These are phyloP conservation scores for Cynocephalus volans DNA, from an alignment of 2,113 vertebrate genomes.

Conservation along the genomic window DNA sequence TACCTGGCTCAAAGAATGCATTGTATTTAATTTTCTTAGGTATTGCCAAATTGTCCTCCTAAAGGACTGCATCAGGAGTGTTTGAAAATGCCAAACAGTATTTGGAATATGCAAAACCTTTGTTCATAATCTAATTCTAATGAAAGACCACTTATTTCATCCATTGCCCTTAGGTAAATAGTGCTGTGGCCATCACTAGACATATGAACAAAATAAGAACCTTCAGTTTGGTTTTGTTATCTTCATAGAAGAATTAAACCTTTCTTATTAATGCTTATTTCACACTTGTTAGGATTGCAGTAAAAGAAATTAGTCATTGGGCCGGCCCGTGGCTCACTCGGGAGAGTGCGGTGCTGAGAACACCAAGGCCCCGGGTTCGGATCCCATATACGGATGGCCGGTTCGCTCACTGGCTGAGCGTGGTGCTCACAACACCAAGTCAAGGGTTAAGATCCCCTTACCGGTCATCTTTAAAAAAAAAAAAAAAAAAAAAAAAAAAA, in stretches of 20 bases:
- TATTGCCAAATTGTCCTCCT: not conserved
- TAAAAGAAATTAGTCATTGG: slow-evolving; percentile 37
- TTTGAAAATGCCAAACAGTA: slow-evolving; percentile 9
- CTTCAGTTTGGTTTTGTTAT: slow-evolving; percentile 25
- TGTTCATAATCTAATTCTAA: slow-evolving; percentile 11
- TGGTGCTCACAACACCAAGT: too few species aligned
- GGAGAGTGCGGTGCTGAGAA: too few species aligned
- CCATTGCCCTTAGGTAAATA: not conserved
- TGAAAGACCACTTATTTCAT: not conserved
- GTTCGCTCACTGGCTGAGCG: too few species aligned
- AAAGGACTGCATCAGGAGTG: slow-evolving; percentile 7
- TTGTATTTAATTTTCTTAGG: slow-evolving; percentile 50
- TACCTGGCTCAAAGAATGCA: not conserved
- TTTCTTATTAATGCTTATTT: slow-evolving; percentile 35
- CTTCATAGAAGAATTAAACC: slow-evolving; percentile 43
- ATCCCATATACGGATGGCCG: too few species aligned
- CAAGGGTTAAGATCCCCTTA: too few species aligned
- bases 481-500: slow-evolving; percentile 61
- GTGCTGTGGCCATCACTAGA: not conserved
- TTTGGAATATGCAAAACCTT: not conserved
- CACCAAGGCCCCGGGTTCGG: too few species aligned
- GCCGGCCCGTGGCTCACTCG: too few species aligned
- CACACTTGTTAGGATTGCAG: slow-evolving; percentile 25
- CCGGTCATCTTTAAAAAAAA: too few species aligned
- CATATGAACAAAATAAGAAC: not conserved